These are phyloP conservation scores for Toxotes jaculatrix DNA, from an alignment of 2,113 vertebrate genomes.

Conservation along the genomic window DNA sequence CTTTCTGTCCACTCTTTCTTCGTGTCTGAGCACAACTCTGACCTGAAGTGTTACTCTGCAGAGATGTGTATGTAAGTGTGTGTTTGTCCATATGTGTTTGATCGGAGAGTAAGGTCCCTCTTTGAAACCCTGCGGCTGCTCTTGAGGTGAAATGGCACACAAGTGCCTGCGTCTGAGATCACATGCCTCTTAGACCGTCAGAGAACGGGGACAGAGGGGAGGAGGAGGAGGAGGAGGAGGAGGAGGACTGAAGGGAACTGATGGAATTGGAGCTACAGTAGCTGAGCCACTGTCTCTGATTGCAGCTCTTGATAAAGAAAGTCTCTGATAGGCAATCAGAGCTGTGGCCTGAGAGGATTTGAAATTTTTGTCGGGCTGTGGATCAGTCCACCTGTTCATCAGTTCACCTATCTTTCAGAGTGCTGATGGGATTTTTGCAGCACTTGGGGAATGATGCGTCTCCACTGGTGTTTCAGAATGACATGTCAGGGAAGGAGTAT, in stretches of 20 bases:
- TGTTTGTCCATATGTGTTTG: not conserved
- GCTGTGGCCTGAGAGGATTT: conserved; percentile 48
- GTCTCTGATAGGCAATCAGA: conserved; percentile 66
- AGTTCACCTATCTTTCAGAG: conserved; percentile 19
- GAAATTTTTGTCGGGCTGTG: conserved; percentile 27
- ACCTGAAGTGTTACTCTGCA: not conserved
- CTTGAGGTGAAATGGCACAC: conserved; percentile 43
- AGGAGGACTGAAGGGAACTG: conserved; percentile 20
- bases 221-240: conserved; percentile 8
- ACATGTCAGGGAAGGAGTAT: not conserved
- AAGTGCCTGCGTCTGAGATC: conserved; percentile 53
- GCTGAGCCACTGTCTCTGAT: conserved; percentile 53
- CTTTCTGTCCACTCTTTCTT: no score
- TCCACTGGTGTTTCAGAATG: not conserved
- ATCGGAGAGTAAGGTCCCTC: conserved; percentile 12
- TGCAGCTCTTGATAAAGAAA: conserved; percentile 57
- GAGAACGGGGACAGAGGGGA: conserved; percentile 15
- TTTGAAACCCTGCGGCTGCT: conserved; percentile 43
- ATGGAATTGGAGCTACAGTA: conserved; percentile 54
- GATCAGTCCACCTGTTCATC: conserved; percentile 37
- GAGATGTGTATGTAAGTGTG: not conserved
- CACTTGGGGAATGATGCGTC: not conserved
- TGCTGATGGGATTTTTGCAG: conserved; percentile 46
- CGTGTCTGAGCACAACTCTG: not conserved
- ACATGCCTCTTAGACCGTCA: conserved; percentile 44